Evolutionary conservation across 2,797 vertebrate species (phyloP).

Genomic region (Myotis myotis): DNA sequence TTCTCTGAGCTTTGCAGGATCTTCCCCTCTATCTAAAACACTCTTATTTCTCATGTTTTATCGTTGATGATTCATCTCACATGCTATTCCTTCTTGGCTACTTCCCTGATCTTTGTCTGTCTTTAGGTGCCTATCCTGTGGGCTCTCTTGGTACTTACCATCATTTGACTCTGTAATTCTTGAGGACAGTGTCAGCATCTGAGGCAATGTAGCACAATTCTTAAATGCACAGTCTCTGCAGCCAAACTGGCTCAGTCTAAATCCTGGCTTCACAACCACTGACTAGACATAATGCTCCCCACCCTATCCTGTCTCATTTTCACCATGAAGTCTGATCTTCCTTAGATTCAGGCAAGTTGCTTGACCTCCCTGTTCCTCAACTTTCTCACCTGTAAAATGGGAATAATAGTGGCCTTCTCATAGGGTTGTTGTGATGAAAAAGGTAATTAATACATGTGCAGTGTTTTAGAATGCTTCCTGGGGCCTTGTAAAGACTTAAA

Average conservation of each 20-base stretch:
- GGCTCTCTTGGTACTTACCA: neutral
- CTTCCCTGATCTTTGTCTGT: neutral
- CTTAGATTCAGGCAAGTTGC: neutral
- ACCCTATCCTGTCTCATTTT: neutral
- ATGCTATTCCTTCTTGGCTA: neutral
- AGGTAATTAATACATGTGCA: neutral
- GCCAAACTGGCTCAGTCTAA: neutral
- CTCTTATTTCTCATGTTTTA: neutral
- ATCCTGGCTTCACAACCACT: neutral
- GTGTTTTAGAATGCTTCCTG: conserved; percentile 4
- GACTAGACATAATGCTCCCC: neutral
- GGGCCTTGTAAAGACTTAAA: neutral
- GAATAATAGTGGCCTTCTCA: neutral
- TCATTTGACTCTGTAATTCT: neutral
- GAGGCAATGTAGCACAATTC: neutral
- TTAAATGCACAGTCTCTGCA: neutral
- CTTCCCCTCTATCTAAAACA: neutral
- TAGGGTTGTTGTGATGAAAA: neutral
- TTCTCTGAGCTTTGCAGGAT: neutral
- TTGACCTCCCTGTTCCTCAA: neutral
- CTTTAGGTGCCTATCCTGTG: neutral
- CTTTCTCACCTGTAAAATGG: conserved; percentile 42
- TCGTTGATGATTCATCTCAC: neutral
- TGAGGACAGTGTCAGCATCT: neutral
- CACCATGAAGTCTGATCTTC: neutral